phyloP scores from a whole-genome alignment of 2,888 invertebrate genomes.

The Crepidodera aurea region DNA sequence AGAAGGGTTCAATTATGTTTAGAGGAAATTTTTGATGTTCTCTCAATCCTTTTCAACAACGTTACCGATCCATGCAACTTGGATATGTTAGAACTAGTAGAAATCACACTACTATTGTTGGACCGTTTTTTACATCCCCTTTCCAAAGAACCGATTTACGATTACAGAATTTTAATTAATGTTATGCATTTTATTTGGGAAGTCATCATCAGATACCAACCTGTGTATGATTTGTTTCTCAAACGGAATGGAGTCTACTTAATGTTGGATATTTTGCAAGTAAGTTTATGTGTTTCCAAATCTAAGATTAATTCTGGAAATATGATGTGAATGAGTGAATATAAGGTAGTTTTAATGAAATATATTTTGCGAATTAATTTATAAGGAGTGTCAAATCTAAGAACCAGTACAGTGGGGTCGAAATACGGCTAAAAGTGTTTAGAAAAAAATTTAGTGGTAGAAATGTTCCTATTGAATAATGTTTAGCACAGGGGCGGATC shows the following conservation, averaged over 20 bases:
- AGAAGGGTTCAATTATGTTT: slow-evolving; percentile 19
- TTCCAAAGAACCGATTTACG: slow-evolving; percentile 51
- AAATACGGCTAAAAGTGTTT: too few species aligned
- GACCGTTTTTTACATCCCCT: slow-evolving; percentile 39
- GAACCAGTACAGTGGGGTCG: too few species aligned
- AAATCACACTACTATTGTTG: slow-evolving; percentile 30
- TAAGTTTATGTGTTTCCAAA: too few species aligned
- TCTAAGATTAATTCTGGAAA: too few species aligned
- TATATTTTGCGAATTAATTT: too few species aligned
- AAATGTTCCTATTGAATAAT: too few species aligned
- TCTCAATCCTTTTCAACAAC: neutral
- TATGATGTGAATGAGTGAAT: too few species aligned
- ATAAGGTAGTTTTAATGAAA: too few species aligned
- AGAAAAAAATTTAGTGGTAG: too few species aligned
- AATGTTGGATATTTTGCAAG: slow-evolving; percentile 59
- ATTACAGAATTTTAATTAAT: slow-evolving; percentile 58
- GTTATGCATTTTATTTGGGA: slow-evolving; percentile 61
- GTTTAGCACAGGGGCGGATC: too few species aligned
- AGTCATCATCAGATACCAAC: slow-evolving; percentile 50
- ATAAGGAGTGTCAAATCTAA: too few species aligned
- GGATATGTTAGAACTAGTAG: neutral
- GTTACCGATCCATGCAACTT: neutral
- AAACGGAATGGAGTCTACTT: slow-evolving; percentile 53
- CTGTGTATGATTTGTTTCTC: slow-evolving; percentile 54
- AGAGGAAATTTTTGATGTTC: slow-evolving; percentile 19